A percentile compares a stretch with the other conserved stretches of the same genome.
Conservation (phyloP, 2,888 invertebrate species). For the Eilema depressum region DNA sequence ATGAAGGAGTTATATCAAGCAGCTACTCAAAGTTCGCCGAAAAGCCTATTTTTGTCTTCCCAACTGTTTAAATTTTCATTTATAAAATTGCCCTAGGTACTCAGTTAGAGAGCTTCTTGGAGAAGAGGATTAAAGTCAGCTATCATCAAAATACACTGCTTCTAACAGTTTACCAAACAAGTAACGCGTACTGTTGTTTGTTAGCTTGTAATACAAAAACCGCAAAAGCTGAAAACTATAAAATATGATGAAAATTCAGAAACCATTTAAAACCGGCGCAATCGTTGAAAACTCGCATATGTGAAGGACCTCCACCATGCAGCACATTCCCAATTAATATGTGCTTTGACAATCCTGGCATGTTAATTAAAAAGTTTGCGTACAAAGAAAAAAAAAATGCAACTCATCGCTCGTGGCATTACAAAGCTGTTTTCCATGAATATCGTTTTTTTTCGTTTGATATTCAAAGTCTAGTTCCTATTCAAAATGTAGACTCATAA, state of each 20-base stretch:
- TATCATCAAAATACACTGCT: neutral
- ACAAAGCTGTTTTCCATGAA: slow-evolving; percentile 27
- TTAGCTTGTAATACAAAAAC: neutral
- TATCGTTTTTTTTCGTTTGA: slow-evolving; percentile 30
- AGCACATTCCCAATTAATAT: slow-evolving; percentile 59
- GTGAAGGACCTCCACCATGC: slow-evolving; percentile 41
- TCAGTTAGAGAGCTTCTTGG: too few relatives aligned
- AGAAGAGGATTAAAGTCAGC: too few relatives aligned
- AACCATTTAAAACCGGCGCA: slow-evolving; percentile 39
- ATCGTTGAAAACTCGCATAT: slow-evolving; percentile 29
- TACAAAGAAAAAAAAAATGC: slow-evolving; percentile 43
- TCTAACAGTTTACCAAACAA: neutral
- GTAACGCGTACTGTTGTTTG: neutral
- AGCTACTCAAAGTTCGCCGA: neutral
- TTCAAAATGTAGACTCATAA: neutral
- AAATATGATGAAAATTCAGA: slow-evolving; percentile 32
- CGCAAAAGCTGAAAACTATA: neutral
- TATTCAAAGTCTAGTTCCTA: slow-evolving; percentile 23
- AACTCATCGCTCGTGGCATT: slow-evolving; percentile 33
- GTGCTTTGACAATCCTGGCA: slow-evolving; percentile 72
- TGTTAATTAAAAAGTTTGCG: slow-evolving; percentile 65
- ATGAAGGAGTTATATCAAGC: neutral
- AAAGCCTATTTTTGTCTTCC: neutral
- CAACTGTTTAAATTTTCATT: too few relatives aligned
- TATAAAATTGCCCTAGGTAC: too few relatives aligned